phyloP scores from a whole-genome alignment of 1,140 invertebrate genomes.

The Eriosoma lanigerum region DNA sequence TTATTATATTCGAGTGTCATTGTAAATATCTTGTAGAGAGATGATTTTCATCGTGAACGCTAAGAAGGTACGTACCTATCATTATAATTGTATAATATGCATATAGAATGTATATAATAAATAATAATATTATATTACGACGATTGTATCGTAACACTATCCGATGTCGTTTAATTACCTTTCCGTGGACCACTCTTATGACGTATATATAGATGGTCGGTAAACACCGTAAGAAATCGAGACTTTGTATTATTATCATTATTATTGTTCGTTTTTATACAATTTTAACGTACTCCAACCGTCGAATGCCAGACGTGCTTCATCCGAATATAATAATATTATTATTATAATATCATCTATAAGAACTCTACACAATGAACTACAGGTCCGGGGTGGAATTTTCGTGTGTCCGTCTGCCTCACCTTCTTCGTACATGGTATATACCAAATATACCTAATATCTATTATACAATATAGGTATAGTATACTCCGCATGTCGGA shows the following conservation, averaged over 20 bases:
- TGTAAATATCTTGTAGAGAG: neutral
- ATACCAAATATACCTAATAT: neutral
- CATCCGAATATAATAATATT: neutral
- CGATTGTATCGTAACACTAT: neutral
- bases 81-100: neutral
- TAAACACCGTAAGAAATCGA: conserved; percentile 15
- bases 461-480: neutral
- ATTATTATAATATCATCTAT: neutral
- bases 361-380: neutral
- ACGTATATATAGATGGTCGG: too few relatives aligned
- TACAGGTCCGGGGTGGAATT: conserved; percentile 36
- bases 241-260: conserved; percentile 5
- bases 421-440: too few relatives aligned
- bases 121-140: neutral
- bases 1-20: neutral
- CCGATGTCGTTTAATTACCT: conserved; percentile 25
- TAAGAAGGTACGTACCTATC: too few relatives aligned
- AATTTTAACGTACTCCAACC: neutral
- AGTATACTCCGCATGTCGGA: neutral
- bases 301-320: conserved; percentile 42
- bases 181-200: neutral
- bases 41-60: neutral
- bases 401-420: conserved; percentile 17
- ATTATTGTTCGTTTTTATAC: neutral
- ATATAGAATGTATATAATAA: neutral